These are phyloP conservation scores for Sciurus niger DNA, from an alignment of 2,113 vertebrate genomes.

Conservation along the genomic window DNA sequence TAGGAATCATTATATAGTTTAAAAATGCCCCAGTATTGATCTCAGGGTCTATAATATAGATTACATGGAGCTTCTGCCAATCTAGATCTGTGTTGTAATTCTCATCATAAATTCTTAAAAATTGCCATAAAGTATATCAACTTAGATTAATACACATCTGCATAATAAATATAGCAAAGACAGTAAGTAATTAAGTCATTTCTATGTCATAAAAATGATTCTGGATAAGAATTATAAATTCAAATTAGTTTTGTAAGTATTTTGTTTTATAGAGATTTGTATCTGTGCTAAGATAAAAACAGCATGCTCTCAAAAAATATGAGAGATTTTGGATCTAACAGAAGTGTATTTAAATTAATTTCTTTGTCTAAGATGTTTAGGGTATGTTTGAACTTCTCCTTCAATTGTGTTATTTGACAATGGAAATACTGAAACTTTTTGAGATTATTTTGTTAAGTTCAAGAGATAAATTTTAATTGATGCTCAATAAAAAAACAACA, in stretches of 20 bases:
- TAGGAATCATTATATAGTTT: background rate
- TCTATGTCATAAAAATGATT: conserved; percentile 8
- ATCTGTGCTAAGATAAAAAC: background rate
- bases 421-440: background rate
- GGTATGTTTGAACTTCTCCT: background rate
- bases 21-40: background rate
- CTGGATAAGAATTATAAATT: background rate
- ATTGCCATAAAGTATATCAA: background rate
- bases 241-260: background rate
- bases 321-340: background rate
- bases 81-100: background rate
- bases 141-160: background rate
- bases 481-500: background rate
- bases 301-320: background rate
- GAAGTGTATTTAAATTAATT: background rate
- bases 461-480: background rate
- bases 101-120: background rate
- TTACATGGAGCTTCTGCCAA: background rate
- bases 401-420: background rate
- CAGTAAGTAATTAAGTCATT: background rate
- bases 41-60: background rate
- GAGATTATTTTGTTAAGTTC: background rate
- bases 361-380: background rate
- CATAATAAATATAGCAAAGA: background rate
- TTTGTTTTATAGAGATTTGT: background rate